Evolutionary conservation across 2,888 invertebrate species (phyloP).

Genomic region (Orchesellides sinensis): DNA sequence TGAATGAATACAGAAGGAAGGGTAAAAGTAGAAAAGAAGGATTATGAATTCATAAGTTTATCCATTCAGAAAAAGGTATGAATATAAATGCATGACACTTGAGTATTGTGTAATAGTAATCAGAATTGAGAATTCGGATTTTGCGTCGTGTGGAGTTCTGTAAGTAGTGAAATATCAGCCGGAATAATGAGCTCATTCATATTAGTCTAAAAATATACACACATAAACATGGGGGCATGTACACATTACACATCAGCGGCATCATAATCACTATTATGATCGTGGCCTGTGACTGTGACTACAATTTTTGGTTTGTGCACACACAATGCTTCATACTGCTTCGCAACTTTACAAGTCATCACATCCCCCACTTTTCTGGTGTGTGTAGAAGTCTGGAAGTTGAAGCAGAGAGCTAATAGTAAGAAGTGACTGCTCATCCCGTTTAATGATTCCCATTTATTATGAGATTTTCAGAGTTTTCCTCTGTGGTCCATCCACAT

Average conservation of each 20-base stretch:
- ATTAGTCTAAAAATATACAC: too few relatives aligned
- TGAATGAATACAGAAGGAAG: conserved; percentile 21
- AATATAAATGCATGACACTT: conserved; percentile 62
- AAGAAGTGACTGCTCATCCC: conserved; percentile 58
- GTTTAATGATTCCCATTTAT: conserved; percentile 58
- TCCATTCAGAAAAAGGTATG: conserved; percentile 64
- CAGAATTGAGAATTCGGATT: conserved; percentile 42
- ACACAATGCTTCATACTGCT: background rate
- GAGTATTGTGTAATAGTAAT: conserved; percentile 60
- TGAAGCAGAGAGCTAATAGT: conserved; percentile 29
- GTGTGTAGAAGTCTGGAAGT: conserved; percentile 10
- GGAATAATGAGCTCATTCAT: conserved; percentile 3
- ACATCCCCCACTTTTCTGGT: conserved; percentile 42
- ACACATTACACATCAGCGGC: conserved; percentile 16
- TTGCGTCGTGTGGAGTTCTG: background rate
- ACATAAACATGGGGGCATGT: conserved; percentile 37
- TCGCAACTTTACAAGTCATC: conserved; percentile 53
- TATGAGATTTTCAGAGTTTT: conserved; percentile 56
- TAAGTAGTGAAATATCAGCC: background rate
- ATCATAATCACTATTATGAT: conserved; percentile 31
- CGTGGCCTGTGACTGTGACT: conserved; percentile 46
- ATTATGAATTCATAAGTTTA: conserved; percentile 65
- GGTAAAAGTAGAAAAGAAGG: conserved; percentile 55
- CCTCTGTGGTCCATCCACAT: conserved; percentile 26
- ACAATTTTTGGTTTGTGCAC: conserved; percentile 32